Evolutionary conservation across 2,113 vertebrate genomes (phyloP).

Genomic region (Glaucomys volans): DNA sequence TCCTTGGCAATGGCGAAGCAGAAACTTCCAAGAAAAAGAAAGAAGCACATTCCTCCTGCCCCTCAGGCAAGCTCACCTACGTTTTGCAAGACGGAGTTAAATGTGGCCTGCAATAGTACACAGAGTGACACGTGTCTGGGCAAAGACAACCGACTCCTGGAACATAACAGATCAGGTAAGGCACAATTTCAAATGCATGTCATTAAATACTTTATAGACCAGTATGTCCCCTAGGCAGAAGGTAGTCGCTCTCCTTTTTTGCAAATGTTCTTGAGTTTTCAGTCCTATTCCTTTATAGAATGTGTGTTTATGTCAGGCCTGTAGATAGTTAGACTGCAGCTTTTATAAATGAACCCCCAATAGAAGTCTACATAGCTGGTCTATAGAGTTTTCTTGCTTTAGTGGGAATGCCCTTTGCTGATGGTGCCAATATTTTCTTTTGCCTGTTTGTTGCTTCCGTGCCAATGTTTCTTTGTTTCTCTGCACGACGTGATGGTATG

Average conservation of each 20-base stretch:
- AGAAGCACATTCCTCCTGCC: slow-evolving; percentile 97
- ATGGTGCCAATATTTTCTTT: slow-evolving; percentile 88
- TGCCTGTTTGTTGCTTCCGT: slow-evolving; percentile 86
- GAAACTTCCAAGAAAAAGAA: slow-evolving; percentile 97
- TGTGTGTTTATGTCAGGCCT: slow-evolving; percentile 80
- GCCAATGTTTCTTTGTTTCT: slow-evolving; percentile 86
- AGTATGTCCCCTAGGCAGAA: slow-evolving; percentile 81
- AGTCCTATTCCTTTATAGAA: slow-evolving; percentile 75
- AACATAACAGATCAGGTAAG: slow-evolving; percentile 97
- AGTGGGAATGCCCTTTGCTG: slow-evolving; percentile 87
- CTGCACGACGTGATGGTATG: slow-evolving; percentile 86
- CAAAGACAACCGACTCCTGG: slow-evolving; percentile 92
- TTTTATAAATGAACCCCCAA: slow-evolving; percentile 69
- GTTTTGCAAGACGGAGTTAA: slow-evolving; percentile 96
- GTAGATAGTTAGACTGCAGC: slow-evolving; percentile 77
- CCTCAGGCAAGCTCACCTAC: slow-evolving; percentile 94
- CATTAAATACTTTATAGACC: slow-evolving; percentile 83
- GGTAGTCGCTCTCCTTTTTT: slow-evolving; percentile 82
- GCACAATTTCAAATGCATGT: slow-evolving; percentile 84
- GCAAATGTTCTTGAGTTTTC: slow-evolving; percentile 72
- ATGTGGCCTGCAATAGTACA: slow-evolving; percentile 95
- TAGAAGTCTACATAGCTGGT: slow-evolving; percentile 85
- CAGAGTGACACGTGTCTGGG: slow-evolving; percentile 93
- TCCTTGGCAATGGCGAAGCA: slow-evolving; percentile 99
- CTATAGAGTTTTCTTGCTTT: slow-evolving; percentile 86